Evolutionary conservation across 2,888 invertebrate species (phyloP), one percentile per base, ranked within the genome.

Genomic region (Nezara viridula): DNA sequence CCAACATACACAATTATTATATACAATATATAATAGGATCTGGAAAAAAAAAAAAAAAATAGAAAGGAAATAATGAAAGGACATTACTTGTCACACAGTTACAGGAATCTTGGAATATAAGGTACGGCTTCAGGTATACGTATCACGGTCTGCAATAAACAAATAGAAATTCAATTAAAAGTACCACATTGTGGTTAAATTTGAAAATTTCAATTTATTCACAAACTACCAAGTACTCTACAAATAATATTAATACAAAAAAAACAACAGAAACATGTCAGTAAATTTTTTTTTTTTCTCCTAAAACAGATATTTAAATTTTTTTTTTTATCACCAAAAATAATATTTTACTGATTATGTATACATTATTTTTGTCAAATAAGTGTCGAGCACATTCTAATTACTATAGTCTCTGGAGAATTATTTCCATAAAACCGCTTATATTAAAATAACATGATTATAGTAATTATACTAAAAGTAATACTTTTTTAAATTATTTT

Each of bases 61-160:
- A 88, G 55, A 37, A 52, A 88, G 50, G 88, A 40, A 60, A 88
- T 55, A 88, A 60, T 37, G 85, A 81, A 32, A 50, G 73, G 77
- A 49, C 16, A 88, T 88, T 88, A 88, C 88, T 88, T 88, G 88
- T 81, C 21, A 77, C 52, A 55, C 77, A 49, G 66, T 88, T 88
- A 88, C 37, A 88, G 88, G 88, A 88, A 52, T 88, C 88, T 88
- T 88, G 88, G 88, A 77, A 88, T 85, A 88, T 73, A 88, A 52
- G 88, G 88, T 88, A 77, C 88, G 77, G 81, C 88, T 40, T 88
- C 88, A 37, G 88, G 88, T 49, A 88, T 88, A 60, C 88, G 77
- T 44, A 88, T 49, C 77, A 88, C 88, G 10, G 21, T 88, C 88
- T 88, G 88, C 52, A 88, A 88, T 81, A 73, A 88, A 88, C 88